These are phyloP conservation scores for Gymnogyps californianus DNA, from an alignment of 2,113 vertebrate genomes.

Conservation along the genomic window DNA sequence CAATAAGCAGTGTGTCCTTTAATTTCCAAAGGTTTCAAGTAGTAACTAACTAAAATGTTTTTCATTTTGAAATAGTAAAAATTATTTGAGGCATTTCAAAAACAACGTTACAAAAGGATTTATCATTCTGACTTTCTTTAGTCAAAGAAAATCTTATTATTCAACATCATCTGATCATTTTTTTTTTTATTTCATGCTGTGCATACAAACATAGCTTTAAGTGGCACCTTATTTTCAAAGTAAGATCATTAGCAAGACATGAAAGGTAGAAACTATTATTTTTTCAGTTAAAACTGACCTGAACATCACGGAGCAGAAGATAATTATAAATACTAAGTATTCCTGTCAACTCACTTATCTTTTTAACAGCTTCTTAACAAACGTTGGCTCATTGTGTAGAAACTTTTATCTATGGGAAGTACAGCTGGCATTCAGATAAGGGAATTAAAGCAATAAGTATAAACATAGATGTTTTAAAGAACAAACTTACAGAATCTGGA, in stretches of 20 bases:
- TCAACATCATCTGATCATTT: neutral
- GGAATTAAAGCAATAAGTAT: neutral
- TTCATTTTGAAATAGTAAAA: conserved; percentile 23
- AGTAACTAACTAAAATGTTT: neutral
- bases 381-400: conserved; percentile 29
- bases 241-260: neutral
- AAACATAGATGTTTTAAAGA: neutral
- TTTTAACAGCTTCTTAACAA: conserved; percentile 33
- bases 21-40: neutral
- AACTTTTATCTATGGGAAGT: neutral
- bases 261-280: neutral
- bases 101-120: neutral
- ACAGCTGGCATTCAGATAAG: neutral
- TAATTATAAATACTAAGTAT: conserved; percentile 29
- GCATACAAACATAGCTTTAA: neutral
- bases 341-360: neutral
- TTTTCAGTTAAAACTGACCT: neutral
- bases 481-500: neutral
- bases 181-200: neutral
- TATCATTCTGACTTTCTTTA: neutral
- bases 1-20: neutral
- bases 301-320: neutral
- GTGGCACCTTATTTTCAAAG: neutral
- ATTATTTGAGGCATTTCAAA: neutral
- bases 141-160: neutral